These are phyloP conservation scores for Ophthalmolycus amberensis DNA, from an alignment of 2,113 vertebrate genomes.

Conservation along the genomic window DNA sequence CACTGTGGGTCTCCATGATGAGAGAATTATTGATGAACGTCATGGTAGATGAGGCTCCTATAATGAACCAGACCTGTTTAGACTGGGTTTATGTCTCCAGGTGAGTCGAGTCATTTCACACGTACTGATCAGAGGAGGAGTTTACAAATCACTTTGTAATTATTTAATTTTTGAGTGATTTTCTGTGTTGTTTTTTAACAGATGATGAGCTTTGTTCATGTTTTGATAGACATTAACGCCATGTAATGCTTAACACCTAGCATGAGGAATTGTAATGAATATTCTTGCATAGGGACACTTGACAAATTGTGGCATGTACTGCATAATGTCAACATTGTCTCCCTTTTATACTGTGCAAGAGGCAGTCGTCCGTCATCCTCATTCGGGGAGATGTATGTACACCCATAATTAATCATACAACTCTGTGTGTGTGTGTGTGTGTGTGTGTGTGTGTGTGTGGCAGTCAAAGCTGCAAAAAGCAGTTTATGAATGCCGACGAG, in stretches of 20 bases:
- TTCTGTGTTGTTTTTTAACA: neutral
- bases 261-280: neutral
- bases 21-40: constrained; percentile 11
- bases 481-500: constrained; percentile 17
- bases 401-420: constrained; percentile 38
- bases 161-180: neutral
- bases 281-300: neutral
- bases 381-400: neutral
- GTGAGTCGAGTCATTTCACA: neutral
- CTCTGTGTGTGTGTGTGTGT: constrained; percentile 2
- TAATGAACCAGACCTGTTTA: neutral
- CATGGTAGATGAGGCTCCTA: neutral
- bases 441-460: neutral
- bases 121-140: neutral
- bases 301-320: neutral
- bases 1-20: constrained; percentile 23
- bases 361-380: neutral
- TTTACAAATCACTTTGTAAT: neutral
- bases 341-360: neutral
- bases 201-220: neutral
- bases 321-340: neutral
- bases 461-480: constrained; percentile 1
- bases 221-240: no score
- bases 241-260: neutral
- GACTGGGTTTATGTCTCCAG: neutral